Evolutionary conservation across 2,888 invertebrate genomes (phyloP).

Genomic region (Brachyopa scutellaris): DNA sequence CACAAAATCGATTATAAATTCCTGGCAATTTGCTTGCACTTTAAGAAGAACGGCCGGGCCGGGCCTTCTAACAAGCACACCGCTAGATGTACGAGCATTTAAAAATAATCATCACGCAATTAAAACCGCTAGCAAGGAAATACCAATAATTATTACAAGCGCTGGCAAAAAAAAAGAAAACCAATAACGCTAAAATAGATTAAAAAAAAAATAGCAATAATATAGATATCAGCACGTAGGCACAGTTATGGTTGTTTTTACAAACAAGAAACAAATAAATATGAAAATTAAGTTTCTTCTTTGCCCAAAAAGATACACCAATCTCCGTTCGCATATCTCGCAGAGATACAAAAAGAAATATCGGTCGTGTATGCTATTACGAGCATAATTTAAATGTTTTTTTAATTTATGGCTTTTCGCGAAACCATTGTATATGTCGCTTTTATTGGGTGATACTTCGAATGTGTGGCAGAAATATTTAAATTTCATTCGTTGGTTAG

Average conservation of each 20-base stretch:
- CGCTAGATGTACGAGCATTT: background rate
- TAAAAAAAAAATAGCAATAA: too few species aligned
- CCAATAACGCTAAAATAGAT: conserved; percentile 21
- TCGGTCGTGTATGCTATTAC: background rate
- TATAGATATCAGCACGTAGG: too few species aligned
- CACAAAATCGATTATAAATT: conserved; percentile 62
- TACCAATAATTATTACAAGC: background rate
- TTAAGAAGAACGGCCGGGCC: conserved; percentile 23
- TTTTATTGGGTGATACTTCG: background rate
- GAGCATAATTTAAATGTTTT: conserved; percentile 16
- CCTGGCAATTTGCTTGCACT: conserved; percentile 61
- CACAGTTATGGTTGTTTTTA: conserved; percentile 17
- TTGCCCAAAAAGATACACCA: background rate
- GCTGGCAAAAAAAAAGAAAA: conserved; percentile 23
- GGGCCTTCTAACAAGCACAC: conserved; percentile 20
- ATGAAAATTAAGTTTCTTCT: conserved; percentile 27
- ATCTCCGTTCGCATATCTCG: conserved; percentile 23
- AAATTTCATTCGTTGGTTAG: conserved; percentile 10
- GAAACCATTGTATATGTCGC: conserved; percentile 10
- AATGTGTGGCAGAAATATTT: background rate
- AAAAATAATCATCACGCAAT: conserved; percentile 54
- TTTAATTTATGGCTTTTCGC: conserved; percentile 10
- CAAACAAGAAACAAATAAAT: background rate
- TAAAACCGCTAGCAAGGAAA: conserved; percentile 33
- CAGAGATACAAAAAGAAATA: background rate